phyloP scores from a whole-genome alignment of 2,113 vertebrate species.

The Brienomyrus brachyistius region DNA sequence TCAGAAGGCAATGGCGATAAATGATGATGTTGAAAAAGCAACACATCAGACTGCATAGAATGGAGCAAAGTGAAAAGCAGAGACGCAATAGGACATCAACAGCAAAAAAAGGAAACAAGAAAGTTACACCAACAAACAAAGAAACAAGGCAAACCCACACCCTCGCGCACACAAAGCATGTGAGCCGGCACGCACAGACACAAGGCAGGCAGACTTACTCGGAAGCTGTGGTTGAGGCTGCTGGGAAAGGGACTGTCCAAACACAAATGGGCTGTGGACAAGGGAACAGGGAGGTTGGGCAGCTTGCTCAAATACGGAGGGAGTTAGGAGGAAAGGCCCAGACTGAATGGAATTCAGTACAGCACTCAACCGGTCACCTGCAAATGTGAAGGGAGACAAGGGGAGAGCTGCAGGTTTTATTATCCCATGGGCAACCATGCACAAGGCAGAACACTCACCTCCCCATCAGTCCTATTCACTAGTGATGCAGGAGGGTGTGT shows the following conservation, averaged over 20 bases:
- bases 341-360: conserved; percentile 99
- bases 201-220: conserved; percentile 87
- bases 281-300: conserved; percentile 96
- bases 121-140: background rate
- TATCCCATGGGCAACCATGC: conserved; percentile 43
- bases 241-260: conserved; percentile 99
- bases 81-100: background rate
- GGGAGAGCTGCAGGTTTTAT: conserved; percentile 91
- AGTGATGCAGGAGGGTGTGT: background rate
- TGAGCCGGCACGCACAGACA: background rate
- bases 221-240: conserved; percentile 96
- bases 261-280: conserved; percentile 99
- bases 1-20: background rate
- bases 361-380: conserved; percentile 99
- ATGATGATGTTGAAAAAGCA: background rate
- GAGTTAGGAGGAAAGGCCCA: conserved; percentile 96
- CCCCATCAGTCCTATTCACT: conserved; percentile 20
- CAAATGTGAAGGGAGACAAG: conserved; percentile 86
- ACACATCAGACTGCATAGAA: background rate
- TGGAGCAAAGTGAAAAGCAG: background rate
- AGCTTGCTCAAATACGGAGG: conserved; percentile 98
- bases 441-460: conserved; percentile 25
- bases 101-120: background rate
- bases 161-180: background rate
- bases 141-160: background rate